Percentiles rank a stretch among this genome's conserved stretches.
Conservation (phyloP, 2,113 vertebrate genomes). For the Lonchura striata region DNA sequence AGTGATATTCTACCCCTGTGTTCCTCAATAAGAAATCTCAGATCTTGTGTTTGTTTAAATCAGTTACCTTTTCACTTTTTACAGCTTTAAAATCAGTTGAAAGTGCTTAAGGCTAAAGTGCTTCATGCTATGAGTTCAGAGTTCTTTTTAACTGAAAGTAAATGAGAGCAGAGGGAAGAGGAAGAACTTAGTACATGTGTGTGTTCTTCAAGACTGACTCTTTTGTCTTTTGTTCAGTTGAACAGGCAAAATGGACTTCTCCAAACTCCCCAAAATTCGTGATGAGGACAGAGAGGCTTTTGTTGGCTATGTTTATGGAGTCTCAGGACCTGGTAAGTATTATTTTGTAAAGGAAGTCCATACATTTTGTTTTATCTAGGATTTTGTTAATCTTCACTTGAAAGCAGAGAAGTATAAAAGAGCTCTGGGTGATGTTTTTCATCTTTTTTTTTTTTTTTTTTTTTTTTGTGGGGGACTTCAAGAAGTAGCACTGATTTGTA, state of each 20-base stretch:
- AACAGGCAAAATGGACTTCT: slow-evolving; percentile 88
- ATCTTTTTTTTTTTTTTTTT: not conserved
- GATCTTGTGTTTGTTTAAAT: not conserved
- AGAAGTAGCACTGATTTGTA: not conserved
- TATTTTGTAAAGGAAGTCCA: not conserved
- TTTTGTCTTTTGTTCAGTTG: slow-evolving; percentile 37
- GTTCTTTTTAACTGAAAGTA: not conserved
- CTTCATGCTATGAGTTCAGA: not conserved
- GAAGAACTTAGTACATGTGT: not conserved
- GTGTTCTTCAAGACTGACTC: not conserved
- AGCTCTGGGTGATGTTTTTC: not conserved
- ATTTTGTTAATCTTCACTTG: not conserved
- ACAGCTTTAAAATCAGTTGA: not conserved
- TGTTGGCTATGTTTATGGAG: slow-evolving; percentile 94
- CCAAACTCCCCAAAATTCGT: slow-evolving; percentile 90
- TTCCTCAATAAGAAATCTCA: not conserved
- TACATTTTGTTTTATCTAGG: not conserved
- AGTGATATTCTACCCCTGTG: not conserved
- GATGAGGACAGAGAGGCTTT: slow-evolving; percentile 90
- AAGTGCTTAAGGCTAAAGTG: not conserved
- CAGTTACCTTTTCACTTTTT: not conserved
- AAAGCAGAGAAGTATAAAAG: not conserved
- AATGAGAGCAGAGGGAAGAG: not conserved
- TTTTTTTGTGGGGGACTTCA: rapidly evolving
- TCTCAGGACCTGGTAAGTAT: slow-evolving; percentile 92